These are phyloP conservation scores for Cosmopolites sordidus DNA, from an alignment of 2,888 invertebrate species.

Conservation along the genomic window DNA sequence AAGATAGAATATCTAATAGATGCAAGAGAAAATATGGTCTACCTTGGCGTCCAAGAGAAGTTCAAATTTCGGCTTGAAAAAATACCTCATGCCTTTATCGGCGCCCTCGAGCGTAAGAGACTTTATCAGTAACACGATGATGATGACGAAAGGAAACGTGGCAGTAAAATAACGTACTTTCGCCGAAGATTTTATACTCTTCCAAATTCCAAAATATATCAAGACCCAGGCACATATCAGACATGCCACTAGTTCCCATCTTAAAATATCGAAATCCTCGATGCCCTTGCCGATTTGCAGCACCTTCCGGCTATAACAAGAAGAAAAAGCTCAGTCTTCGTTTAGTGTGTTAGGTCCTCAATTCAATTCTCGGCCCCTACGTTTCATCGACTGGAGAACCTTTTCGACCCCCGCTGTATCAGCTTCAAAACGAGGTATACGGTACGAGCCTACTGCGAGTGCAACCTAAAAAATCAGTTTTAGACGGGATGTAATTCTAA, in stretches of 20 bases:
- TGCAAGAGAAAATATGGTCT: slow-evolving; percentile 25
- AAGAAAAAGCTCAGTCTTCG: too few relatives aligned
- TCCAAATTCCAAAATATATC: slow-evolving; percentile 95
- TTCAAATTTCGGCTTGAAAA: slow-evolving; percentile 84
- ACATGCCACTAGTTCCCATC: slow-evolving; percentile 88
- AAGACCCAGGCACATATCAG: slow-evolving; percentile 89
- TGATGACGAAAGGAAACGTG: slow-evolving; percentile 84
- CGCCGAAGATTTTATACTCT: slow-evolving; percentile 91
- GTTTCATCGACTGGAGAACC: too few relatives aligned
- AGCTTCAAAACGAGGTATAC: too few relatives aligned
- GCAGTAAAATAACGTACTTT: slow-evolving; percentile 90
- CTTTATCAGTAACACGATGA: slow-evolving; percentile 79
- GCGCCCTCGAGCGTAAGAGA: slow-evolving; percentile 90
- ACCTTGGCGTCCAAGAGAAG: slow-evolving; percentile 77
- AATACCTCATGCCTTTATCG: slow-evolving; percentile 76
- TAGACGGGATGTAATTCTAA: too few relatives aligned
- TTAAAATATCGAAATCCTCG: slow-evolving; percentile 72
- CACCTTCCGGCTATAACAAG: slow-evolving; percentile 79
- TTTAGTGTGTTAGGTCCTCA: too few relatives aligned
- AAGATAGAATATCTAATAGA: too few relatives aligned
- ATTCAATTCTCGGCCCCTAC: too few relatives aligned
- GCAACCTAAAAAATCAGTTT: too few relatives aligned
- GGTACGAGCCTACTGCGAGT: too few relatives aligned
- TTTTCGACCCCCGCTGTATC: too few relatives aligned
- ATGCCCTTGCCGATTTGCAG: slow-evolving; percentile 80